Evolutionary conservation across 2,888 invertebrate species (phyloP), one percentile per base, ranked within the genome.

Genomic region (Marasmarcha lunaedactyla): DNA sequence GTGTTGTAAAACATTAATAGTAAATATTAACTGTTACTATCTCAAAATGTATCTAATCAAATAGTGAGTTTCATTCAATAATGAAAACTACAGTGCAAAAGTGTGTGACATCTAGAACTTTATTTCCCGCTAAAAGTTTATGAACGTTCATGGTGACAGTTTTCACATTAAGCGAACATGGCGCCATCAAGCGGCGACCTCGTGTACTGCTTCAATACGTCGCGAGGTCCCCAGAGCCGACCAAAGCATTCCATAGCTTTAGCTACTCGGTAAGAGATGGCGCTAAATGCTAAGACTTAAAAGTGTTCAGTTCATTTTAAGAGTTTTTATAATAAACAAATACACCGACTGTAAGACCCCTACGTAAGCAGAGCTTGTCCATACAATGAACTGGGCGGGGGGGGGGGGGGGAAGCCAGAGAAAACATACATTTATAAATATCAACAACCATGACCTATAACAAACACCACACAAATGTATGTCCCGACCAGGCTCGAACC

Each of bases 81-180:
- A 7, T 9, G 14, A 15, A 42, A 20, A n/a, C 14, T 40, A 39
- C 15, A 39, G 26, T 35, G 36, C 14, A 20, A 36, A 42, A 30
- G 30, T 30, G 5, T 25, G 6, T 25, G 2, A 30, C 2, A 10
- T n/a, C n/a, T 7, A 11, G 10, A 30, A 30, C 13, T 14, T 47
- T 47, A 45, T 53, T 58, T 53, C 44, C 47, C 45, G 45, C 41
- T 42, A 41, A 52, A 51, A 54, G 53, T 44, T 50, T 48, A 79
- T 79, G 79, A 64, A 59, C 65, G 68, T 73, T 64, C 61, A 89
- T 89, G 89, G 89, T 89, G 81, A 88, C 89, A 76, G 87, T 89
- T 76, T 87, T 89, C 64, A 76, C 88, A 46, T 73, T 87, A 56
- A 84, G 83, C 64, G 86, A 87, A 33, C 71, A 84, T 79, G 84